Evolutionary conservation across 2,888 invertebrate species (phyloP).

Genomic region (Nymphalis urticae): DNA sequence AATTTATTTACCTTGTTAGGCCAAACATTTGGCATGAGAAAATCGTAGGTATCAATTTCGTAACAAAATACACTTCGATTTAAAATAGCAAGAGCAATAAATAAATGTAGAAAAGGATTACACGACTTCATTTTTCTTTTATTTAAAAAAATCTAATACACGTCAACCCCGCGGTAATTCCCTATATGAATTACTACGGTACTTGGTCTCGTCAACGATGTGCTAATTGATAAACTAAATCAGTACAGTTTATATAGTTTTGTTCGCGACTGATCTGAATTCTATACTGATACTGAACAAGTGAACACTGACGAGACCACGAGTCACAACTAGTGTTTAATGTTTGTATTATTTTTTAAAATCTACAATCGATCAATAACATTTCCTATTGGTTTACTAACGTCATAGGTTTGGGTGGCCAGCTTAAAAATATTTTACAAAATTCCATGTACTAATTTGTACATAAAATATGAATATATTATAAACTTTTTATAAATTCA

Average conservation of each 20-base stretch:
- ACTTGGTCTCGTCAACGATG: constrained; percentile 3
- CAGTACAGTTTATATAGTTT: constrained; percentile 37
- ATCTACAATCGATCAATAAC: constrained; percentile 53
- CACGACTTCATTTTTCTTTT: constrained; percentile 32
- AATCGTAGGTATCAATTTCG: constrained; percentile 82
- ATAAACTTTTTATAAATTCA: background rate
- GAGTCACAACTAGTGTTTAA: constrained; percentile 34
- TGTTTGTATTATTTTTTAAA: constrained; percentile 55
- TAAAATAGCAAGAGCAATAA: constrained; percentile 34
- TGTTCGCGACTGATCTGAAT: constrained; percentile 24
- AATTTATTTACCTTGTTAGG: constrained; percentile 86
- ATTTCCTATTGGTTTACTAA: constrained; percentile 46
- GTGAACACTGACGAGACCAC: constrained; percentile 43
- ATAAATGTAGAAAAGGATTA: constrained; percentile 29
- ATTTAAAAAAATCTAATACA: constrained; percentile 16
- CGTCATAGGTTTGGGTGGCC: constrained; percentile 56
- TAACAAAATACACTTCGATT: constrained; percentile 43
- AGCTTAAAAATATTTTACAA: constrained; percentile 6
- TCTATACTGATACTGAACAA: too few relatives aligned
- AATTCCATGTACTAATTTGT: background rate
- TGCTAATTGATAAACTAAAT: constrained; percentile 33
- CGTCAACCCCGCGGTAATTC: constrained; percentile 32
- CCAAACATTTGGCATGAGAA: constrained; percentile 91
- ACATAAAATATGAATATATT: too few relatives aligned
- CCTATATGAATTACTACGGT: constrained; percentile 17